Evolutionary conservation across 1,140 invertebrate species (phyloP).

Genomic region (Bacillus rossius): DNA sequence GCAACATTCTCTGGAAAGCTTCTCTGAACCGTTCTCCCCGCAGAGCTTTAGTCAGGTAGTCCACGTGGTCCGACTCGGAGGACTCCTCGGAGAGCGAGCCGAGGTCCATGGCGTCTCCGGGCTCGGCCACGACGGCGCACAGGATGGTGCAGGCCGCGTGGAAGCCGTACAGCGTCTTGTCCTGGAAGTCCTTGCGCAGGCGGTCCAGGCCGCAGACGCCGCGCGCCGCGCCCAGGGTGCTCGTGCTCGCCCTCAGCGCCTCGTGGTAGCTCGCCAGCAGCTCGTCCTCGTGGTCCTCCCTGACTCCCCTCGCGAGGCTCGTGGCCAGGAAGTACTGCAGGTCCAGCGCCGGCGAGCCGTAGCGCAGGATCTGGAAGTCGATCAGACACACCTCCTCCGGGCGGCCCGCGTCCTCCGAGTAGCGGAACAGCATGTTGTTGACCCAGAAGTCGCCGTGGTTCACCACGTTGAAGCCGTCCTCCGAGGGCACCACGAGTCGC

Average conservation of each 20-base stretch:
- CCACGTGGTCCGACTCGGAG: no score
- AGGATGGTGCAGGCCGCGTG: background rate
- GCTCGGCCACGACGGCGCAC: slow-evolving; percentile 1
- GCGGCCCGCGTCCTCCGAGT: slow-evolving; percentile 14
- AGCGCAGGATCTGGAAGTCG: slow-evolving; percentile 27
- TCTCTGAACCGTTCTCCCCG: no score
- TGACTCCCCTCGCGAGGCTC: slow-evolving; percentile 34
- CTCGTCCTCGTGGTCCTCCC: slow-evolving; percentile 38
- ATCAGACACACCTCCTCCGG: slow-evolving; percentile 32
- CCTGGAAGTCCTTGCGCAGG: slow-evolving; percentile 8
- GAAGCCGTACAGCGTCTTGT: slow-evolving; percentile 8
- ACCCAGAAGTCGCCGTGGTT: slow-evolving; percentile 50
- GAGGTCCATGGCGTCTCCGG: background rate
- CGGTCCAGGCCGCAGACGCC: slow-evolving; percentile 38
- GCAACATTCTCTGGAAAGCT: no score
- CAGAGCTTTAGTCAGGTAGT: no score
- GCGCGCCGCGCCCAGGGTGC: slow-evolving; percentile 35
- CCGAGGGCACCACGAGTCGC: background rate
- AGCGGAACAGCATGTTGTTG: slow-evolving; percentile 49
- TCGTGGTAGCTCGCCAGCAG: slow-evolving; percentile 44
- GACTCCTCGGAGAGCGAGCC: background rate
- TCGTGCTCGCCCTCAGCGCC: slow-evolving; percentile 35
- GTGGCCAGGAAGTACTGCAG: slow-evolving; percentile 18
- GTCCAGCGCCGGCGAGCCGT: slow-evolving; percentile 17
- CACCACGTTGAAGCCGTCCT: slow-evolving; percentile 28